A percentile compares a stretch with the other conserved stretches of the same genome.
phyloP scores from a whole-genome alignment of 2,888 invertebrate species.

The Cremastobaeus sp. region DNA sequence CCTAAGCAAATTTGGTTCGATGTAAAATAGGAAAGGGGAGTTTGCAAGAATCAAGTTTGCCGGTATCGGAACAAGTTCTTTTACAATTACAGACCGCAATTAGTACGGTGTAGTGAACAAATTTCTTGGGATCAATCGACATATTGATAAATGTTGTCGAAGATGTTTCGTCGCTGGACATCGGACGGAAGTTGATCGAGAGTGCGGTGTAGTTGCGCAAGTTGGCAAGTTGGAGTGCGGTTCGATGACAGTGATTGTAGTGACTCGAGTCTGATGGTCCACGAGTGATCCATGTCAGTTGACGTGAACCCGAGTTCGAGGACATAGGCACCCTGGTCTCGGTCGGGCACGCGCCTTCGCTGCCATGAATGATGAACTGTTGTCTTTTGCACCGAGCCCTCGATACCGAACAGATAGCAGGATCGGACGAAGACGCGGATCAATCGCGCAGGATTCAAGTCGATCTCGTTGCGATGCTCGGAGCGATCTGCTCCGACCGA shows the following conservation, averaged over 20 bases:
- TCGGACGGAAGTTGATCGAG: too few species aligned
- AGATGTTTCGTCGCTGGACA: too few species aligned
- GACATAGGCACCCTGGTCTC: not conserved
- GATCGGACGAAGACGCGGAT: constrained; percentile 13
- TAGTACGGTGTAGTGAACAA: too few species aligned
- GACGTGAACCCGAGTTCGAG: constrained; percentile 1
- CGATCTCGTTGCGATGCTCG: constrained; percentile 4
- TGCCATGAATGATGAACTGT: constrained; percentile 28
- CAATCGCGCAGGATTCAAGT: not conserved
- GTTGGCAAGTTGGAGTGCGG: not conserved
- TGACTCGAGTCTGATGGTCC: constrained; percentile 4
- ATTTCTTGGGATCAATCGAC: too few species aligned
- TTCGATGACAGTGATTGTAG: not conserved
- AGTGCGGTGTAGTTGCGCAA: too few species aligned
- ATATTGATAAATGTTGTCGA: too few species aligned
- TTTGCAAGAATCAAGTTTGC: too few species aligned
- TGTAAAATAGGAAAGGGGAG: too few species aligned
- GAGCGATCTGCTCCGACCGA: constrained; percentile 6
- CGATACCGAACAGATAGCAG: not conserved
- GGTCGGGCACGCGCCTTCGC: constrained; percentile 15
- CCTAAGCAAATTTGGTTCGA: too few species aligned
- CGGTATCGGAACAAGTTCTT: too few species aligned
- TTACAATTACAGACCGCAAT: too few species aligned
- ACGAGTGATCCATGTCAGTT: not conserved
- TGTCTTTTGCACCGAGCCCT: constrained; percentile 14